Evolutionary conservation across 2,113 vertebrate species (phyloP).

Genomic region (Semicossyphus pulcher): DNA sequence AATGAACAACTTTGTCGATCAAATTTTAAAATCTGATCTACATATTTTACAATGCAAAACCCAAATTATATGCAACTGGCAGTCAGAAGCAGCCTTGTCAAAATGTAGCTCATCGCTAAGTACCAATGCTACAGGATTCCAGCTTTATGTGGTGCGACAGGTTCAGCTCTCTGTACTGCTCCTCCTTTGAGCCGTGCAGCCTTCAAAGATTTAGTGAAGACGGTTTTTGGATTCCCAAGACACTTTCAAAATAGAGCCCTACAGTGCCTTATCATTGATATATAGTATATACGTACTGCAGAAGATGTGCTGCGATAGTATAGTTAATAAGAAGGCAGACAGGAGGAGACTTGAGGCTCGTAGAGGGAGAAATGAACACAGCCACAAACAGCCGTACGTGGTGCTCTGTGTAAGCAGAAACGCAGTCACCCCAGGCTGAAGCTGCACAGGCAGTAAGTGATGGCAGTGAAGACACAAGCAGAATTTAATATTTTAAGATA

Average conservation of each 20-base stretch:
- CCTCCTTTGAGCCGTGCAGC: conserved; percentile 16
- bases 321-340: conserved; percentile 34
- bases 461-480: background rate
- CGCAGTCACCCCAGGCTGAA: background rate
- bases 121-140: too few relatives aligned
- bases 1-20: background rate
- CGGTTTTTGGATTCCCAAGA: conserved; percentile 22
- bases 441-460: background rate
- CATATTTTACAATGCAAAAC: conserved; percentile 3
- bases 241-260: conserved; percentile 8
- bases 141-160: too few relatives aligned
- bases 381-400: conserved; percentile 8
- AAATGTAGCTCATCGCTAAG: too few relatives aligned
- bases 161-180: conserved; percentile 11
- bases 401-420: too few relatives aligned
- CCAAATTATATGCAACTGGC: too few relatives aligned
- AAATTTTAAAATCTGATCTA: background rate
- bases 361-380: conserved; percentile 8
- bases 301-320: conserved; percentile 6
- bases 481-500: background rate
- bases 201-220: conserved; percentile 18
- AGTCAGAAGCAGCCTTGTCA: too few relatives aligned
- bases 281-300: conserved; percentile 44
- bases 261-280: conserved; percentile 30
- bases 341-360: conserved; percentile 8